These are phyloP conservation scores for Diaphora mendica DNA, from an alignment of 2,888 invertebrate species.

Conservation along the genomic window DNA sequence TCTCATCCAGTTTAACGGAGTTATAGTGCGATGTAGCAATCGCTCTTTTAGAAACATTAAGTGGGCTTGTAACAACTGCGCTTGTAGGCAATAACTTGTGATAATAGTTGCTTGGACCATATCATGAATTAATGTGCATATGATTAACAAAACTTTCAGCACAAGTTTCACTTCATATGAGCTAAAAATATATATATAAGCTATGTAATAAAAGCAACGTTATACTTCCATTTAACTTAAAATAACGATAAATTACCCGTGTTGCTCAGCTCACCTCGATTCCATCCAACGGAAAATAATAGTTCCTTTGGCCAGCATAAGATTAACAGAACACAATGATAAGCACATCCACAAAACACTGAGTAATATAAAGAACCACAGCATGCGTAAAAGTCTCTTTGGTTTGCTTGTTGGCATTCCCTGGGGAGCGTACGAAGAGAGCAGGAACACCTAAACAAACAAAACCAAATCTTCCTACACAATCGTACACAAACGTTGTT, in stretches of 20 bases:
- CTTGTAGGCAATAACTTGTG: slow-evolving; percentile 93
- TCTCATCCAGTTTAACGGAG: slow-evolving; percentile 92
- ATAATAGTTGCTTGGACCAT: slow-evolving; percentile 93
- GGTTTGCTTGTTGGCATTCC: slow-evolving; percentile 88
- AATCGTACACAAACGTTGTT: not conserved
- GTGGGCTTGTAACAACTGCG: slow-evolving; percentile 91
- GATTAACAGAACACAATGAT: slow-evolving; percentile 88
- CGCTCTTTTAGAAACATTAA: slow-evolving; percentile 90
- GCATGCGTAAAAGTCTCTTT: slow-evolving; percentile 88
- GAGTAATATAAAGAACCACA: slow-evolving; percentile 91
- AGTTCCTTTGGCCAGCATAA: slow-evolving; percentile 88
- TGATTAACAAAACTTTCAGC: slow-evolving; percentile 88
- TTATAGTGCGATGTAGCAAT: slow-evolving; percentile 90
- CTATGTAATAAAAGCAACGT: not conserved
- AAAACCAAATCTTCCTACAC: not conserved
- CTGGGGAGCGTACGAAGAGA: slow-evolving; percentile 90
- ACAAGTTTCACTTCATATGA: slow-evolving; percentile 77
- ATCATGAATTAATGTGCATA: slow-evolving; percentile 92
- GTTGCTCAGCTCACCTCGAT: slow-evolving; percentile 73
- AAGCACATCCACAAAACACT: slow-evolving; percentile 90
- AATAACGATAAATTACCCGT: not conserved
- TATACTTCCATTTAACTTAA: not conserved
- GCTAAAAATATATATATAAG: slow-evolving; percentile 66
- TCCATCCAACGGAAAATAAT: slow-evolving; percentile 89
- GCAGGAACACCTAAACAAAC: slow-evolving; percentile 88